phyloP scores from a whole-genome alignment of 2,888 invertebrate species.

The Plagodis pulveraria region DNA sequence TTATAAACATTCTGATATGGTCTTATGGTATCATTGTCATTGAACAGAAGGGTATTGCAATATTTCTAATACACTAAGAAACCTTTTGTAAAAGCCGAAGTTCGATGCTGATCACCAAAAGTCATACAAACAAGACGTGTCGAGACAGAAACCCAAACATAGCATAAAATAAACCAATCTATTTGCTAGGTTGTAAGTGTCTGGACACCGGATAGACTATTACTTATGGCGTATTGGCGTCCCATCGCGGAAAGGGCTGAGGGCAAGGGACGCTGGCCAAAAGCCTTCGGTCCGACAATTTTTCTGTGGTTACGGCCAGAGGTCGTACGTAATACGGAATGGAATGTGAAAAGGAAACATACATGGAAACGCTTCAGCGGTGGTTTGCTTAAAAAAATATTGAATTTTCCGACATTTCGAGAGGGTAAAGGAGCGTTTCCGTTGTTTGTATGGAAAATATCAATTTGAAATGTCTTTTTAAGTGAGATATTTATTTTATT shows the following conservation, averaged over 20 bases:
- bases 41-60: too few relatives aligned
- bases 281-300: conserved; percentile 27
- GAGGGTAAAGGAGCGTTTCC: neutral
- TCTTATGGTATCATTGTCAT: too few relatives aligned
- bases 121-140: conserved; percentile 27
- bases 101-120: conserved; percentile 9
- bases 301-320: conserved; percentile 28
- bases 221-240: conserved; percentile 51
- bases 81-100: neutral
- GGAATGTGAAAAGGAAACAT: conserved; percentile 30
- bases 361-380: conserved; percentile 9
- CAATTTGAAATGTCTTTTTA: neutral
- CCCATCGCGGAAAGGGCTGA: conserved; percentile 50
- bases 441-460: neutral
- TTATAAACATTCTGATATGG: too few relatives aligned
- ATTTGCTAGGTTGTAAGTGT: conserved; percentile 40
- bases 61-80: too few relatives aligned
- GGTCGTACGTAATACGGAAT: conserved; percentile 19
- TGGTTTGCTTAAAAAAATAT: conserved; percentile 2
- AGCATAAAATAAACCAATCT: conserved; percentile 39
- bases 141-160: conserved; percentile 39
- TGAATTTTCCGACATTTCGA: conserved; percentile 6
- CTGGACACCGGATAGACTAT: conserved; percentile 46
- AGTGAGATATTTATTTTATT: neutral
- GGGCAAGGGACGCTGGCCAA: conserved; percentile 36